A percentile compares a stretch with the other conserved stretches of the same genome.
phyloP scores from a whole-genome alignment of 2,797 vertebrate genomes.

The Tadarida brasiliensis region DNA sequence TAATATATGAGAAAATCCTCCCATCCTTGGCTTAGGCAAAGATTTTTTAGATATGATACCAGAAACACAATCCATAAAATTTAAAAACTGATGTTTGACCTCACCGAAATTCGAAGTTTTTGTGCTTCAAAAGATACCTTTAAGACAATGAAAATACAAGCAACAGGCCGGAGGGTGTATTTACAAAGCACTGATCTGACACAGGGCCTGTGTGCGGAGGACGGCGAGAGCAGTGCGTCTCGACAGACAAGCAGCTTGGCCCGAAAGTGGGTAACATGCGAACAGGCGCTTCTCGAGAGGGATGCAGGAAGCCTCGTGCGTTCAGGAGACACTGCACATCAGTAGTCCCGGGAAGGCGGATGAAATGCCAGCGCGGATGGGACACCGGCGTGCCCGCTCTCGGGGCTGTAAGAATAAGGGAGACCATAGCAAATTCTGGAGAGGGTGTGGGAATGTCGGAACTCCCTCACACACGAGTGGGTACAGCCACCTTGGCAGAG shows the following conservation, averaged over 20 bases:
- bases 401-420: neutral
- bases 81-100: neutral
- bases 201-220: neutral
- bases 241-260: neutral
- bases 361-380: neutral
- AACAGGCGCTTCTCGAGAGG: neutral
- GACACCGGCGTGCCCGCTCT: neutral
- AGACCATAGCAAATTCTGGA: too few species aligned
- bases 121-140: neutral
- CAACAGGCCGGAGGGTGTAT: rapidly evolving
- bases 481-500: neutral
- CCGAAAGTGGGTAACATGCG: neutral
- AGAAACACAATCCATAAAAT: neutral
- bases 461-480: too few species aligned
- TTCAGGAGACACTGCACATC: rapidly evolving
- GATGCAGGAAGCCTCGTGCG: rapidly evolving
- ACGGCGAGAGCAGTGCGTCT: neutral
- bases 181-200: too few species aligned
- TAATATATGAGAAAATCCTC: neutral
- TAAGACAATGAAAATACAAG: neutral
- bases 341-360: neutral
- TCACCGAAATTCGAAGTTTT: neutral
- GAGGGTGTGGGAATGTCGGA: rapidly evolving
- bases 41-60: neutral
- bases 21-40: neutral